Base-by-base conservation (phyloP, 2,113 vertebrate genomes). In the Uria aalge region DNA sequence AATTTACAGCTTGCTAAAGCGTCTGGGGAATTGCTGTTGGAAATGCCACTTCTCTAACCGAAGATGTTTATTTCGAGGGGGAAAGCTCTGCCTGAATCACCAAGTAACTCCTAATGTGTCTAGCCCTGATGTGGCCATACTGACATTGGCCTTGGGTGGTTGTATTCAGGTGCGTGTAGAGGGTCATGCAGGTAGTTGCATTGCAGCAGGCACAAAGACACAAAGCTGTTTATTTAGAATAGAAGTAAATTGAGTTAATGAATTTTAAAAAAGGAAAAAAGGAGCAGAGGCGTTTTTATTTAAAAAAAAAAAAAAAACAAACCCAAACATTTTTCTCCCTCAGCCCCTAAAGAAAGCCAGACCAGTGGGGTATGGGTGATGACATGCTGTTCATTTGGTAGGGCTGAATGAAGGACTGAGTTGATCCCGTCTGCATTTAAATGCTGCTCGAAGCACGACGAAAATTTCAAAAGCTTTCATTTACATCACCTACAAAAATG, bases 101-200 rank as follows among this genome's bases (percentile, higher is more conserved):
- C 18, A 52, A 9, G 29, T 26, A 66, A 17, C 43, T 56, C 15
- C 52, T 21, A 15, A 13, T 0, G 0, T 15, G 23, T 36, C 36
- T 30, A 8, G 45, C 47, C 26, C 9, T 20, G 26, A 6, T 27
- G 26, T 66, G 45, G 16, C 29, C 4, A 0, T 17, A 13, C 45
- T 52, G 88, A 8, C 0, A 1, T 12, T 66, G 80, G 32, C 7
- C 9, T 32, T 53, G 81, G 12, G 47, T 36, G 41, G 12, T 41
- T 71, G 19, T 19, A 0, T 29, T 24, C 55, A 55, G 41, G 18
- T 63, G 41, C 10, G 1, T 0, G 0, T 6, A 13, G 64, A 55
- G 66, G 23, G 32, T 67, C 16, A 7, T 12, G 50, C 45, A 34
- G 38, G 6, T 6, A 36, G 38, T 12, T 76, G 24, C 10, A 17